These are phyloP conservation scores for Cryptus armator DNA, from an alignment of 2,888 invertebrate species.

Conservation along the genomic window DNA sequence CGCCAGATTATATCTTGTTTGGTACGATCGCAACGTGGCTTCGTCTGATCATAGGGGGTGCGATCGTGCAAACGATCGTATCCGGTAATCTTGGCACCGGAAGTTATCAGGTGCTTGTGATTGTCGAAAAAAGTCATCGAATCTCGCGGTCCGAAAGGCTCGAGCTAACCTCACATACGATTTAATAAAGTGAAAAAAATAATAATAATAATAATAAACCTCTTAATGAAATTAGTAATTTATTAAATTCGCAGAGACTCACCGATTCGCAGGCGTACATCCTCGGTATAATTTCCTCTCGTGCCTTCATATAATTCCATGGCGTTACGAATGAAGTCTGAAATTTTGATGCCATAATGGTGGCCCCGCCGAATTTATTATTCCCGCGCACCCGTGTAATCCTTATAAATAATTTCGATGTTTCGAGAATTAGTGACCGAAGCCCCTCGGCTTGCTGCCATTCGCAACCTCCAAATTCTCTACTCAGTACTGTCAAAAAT, in stretches of 20 bases:
- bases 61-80: conserved; percentile 77
- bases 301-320: conserved; percentile 74
- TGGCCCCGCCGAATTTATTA: conserved; percentile 29
- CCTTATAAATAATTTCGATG: conserved; percentile 44
- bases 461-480: conserved; percentile 2
- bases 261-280: conserved; percentile 61
- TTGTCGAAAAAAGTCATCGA: conserved; percentile 77
- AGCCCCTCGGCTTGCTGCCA: no score
- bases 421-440: conserved; percentile 24
- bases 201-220: conserved; percentile 9
- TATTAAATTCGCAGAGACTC: conserved; percentile 20
- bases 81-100: conserved; percentile 67
- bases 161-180: conserved; percentile 64
- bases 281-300: conserved; percentile 67
- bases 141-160: conserved; percentile 74
- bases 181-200: conserved; percentile 18
- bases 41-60: conserved; percentile 75
- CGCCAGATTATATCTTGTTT: conserved; percentile 74
- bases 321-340: conserved; percentile 73
- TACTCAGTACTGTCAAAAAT: conserved; percentile 11
- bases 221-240: conserved; percentile 39
- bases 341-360: conserved; percentile 70
- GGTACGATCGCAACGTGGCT: conserved; percentile 77
- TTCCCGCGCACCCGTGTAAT: background rate
- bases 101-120: conserved; percentile 63